These are phyloP conservation scores for Xestia xanthographa DNA, from an alignment of 2,888 invertebrate species.

Conservation along the genomic window DNA sequence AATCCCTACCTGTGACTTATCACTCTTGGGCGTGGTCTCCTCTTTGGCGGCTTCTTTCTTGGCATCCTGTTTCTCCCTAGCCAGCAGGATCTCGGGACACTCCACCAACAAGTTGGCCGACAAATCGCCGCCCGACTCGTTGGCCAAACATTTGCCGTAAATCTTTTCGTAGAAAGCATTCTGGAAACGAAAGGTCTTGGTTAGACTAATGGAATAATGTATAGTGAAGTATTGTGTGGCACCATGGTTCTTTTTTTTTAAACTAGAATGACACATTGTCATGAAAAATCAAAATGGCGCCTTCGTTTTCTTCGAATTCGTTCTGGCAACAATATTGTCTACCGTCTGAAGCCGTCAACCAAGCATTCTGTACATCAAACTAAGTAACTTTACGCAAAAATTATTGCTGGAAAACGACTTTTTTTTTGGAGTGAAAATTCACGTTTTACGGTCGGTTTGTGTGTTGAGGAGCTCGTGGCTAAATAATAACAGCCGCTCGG, in stretches of 20 bases:
- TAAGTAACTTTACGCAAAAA: too few relatives aligned
- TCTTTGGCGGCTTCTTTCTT: slow-evolving; percentile 78
- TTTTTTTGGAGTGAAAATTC: too few relatives aligned
- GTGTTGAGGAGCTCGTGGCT: too few relatives aligned
- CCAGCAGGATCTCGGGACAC: slow-evolving; percentile 90
- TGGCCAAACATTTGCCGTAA: slow-evolving; percentile 94
- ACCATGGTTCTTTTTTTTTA: not conserved
- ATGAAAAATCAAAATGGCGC: not conserved
- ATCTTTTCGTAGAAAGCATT: slow-evolving; percentile 95
- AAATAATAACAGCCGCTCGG: too few relatives aligned
- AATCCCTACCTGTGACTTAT: slow-evolving; percentile 75
- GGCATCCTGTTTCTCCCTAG: slow-evolving; percentile 90
- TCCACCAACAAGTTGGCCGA: slow-evolving; percentile 86
- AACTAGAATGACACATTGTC: not conserved
- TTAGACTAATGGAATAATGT: not conserved
- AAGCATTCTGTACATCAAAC: too few relatives aligned
- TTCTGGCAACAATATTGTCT: not conserved
- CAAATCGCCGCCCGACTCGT: slow-evolving; percentile 82
- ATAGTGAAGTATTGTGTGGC: not conserved
- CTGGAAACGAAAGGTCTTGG: slow-evolving; percentile 81
- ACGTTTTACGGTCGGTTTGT: too few relatives aligned
- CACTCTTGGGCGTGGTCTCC: slow-evolving; percentile 81
- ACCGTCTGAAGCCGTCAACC: too few relatives aligned
- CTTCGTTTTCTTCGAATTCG: too few relatives aligned
- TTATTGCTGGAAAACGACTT: too few relatives aligned